A percentile compares a stretch with the other conserved stretches of the same genome.
Conservation (phyloP, 2,888 invertebrate genomes). For the Chydorus sphaericus region DNA sequence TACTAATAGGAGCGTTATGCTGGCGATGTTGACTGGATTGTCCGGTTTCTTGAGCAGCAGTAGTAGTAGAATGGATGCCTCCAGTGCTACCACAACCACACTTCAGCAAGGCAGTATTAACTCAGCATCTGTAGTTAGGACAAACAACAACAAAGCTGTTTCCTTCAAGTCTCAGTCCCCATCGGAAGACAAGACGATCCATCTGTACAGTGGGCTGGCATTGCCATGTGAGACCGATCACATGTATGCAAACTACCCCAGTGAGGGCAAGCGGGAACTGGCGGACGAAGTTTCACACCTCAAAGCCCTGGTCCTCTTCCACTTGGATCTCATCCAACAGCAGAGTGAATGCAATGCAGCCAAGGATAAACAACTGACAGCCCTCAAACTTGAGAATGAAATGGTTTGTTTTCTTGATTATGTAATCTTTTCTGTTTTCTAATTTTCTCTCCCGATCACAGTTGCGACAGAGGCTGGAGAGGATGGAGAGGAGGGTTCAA, state of each 20-base stretch:
- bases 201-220: slow-evolving; percentile 29
- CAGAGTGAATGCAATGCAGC: slow-evolving; percentile 68
- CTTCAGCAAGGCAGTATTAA: too few relatives aligned
- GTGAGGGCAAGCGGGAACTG: slow-evolving; percentile 6
- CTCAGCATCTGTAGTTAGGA: not conserved
- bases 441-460: too few relatives aligned
- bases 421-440: slow-evolving; percentile 3
- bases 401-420: slow-evolving; percentile 48
- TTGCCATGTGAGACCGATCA: slow-evolving; percentile 50
- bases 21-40: too few relatives aligned
- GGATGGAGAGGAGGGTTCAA: slow-evolving; percentile 46
- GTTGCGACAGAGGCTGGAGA: slow-evolving; percentile 48
- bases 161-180: slow-evolving; percentile 4
- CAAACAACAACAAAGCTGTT: not conserved
- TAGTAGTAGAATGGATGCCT: too few relatives aligned
- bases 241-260: slow-evolving; percentile 44
- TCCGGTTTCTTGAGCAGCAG: too few relatives aligned
- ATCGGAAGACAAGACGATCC: slow-evolving; percentile 3
- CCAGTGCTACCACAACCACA: too few relatives aligned
- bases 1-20: too few relatives aligned
- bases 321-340: slow-evolving; percentile 76
- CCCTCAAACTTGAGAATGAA: slow-evolving; percentile 60
- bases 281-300: slow-evolving; percentile 25
- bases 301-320: slow-evolving; percentile 63
- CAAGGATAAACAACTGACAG: slow-evolving; percentile 59